Base-by-base conservation (phyloP, 1,140 invertebrate genomes). In the Aricia agestis region DNA sequence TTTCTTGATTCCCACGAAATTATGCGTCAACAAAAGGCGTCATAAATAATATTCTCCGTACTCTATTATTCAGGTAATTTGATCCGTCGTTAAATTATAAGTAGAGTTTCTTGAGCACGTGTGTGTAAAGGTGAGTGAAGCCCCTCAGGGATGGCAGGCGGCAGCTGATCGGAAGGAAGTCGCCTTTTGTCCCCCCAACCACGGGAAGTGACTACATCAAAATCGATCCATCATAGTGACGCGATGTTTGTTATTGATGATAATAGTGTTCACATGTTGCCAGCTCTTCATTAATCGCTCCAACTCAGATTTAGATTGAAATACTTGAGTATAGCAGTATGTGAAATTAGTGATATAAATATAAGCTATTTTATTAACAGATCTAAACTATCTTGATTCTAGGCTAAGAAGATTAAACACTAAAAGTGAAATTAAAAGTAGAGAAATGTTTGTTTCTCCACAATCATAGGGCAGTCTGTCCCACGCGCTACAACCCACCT, bases 81-180 rank as follows among this genome's bases (percentile, higher is more conserved):
- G 18, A 65, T 19, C 52, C 59, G 19, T 66, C 19, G 15, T 65
- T 19, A 41, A 18, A 9, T 65, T 42, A n/a, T 42, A 65, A 25
- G 61, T 65, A 19, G 18, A 45, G 18, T 65, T 61, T 36, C 59
- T n/a, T 66, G 18, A 15, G 41, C 59, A 70, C 42, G 59, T 78
- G 73, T 74, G 74, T 72, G 81, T 84, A 78, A 83, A 85, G 82
- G 81, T 85, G 84, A 80, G 86, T 78, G 88, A 89, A 90, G 85
- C 88, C 86, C 72, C 78, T 82, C 75, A 73, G 78, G 86, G 88
- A 78, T 79, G 80, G 36, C 36, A 36, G 36, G 36, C 70, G 81
- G 79, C 88, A 90, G 88, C 87, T 90, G 88, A 90, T 90, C 86
- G 88, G 87, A 90, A 90, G 88, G 87, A 90, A 90, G 85, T 89